Evolutionary conservation across 2,113 vertebrate species (phyloP).

Genomic region (Zosterops borbonicus): DNA sequence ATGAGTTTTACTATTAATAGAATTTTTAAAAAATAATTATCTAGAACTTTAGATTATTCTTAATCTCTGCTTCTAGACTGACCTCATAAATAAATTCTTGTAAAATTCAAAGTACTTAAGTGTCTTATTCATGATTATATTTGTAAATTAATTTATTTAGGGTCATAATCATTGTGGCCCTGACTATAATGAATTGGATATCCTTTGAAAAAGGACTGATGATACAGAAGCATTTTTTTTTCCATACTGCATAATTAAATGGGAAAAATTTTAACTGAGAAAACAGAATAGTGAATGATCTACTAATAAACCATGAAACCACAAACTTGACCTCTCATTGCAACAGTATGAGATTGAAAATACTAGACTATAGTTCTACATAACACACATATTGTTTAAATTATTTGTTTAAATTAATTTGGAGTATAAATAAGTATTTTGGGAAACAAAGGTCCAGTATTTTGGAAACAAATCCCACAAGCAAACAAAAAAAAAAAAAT

Average conservation of each 20-base stretch:
- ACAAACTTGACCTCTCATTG: neutral
- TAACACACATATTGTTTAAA: neutral
- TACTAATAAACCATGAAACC: neutral
- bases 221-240: neutral
- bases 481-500: neutral
- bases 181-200: neutral
- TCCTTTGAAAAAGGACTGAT: neutral
- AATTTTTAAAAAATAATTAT: neutral
- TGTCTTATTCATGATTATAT: neutral
- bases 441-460: neutral
- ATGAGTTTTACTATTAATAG: neutral
- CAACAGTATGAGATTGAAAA: neutral
- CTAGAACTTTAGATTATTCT: neutral
- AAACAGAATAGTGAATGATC: neutral
- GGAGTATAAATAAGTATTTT: neutral
- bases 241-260: neutral
- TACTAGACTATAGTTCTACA: neutral
- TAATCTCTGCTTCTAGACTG: neutral
- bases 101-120: neutral
- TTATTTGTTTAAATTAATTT: neutral
- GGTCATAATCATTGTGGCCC: neutral
- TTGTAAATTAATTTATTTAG: neutral
- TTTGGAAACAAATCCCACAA: neutral
- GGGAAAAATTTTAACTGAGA: neutral
- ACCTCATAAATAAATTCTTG: neutral